phyloP scores from a whole-genome alignment of 2,797 vertebrate species.

The Pipistrellus nathusii region DNA sequence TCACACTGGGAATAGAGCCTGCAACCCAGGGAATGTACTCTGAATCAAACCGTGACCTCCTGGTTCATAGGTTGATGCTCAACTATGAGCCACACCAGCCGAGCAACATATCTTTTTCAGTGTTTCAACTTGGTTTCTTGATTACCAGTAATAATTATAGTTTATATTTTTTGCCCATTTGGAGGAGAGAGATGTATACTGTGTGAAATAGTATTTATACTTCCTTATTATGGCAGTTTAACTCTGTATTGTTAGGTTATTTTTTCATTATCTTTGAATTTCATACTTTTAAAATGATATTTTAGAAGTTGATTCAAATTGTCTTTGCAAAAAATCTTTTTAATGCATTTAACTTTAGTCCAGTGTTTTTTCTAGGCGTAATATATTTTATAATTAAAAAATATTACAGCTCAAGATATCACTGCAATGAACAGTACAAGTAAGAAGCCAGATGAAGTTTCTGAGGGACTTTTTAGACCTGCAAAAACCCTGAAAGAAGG shows the following conservation, averaged over 20 bases:
- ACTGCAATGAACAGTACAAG: slow-evolving; percentile 81
- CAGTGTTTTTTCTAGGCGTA: slow-evolving; percentile 4
- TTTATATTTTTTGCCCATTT: background rate
- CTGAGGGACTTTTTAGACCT: slow-evolving; percentile 92
- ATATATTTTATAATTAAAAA: slow-evolving; percentile 68
- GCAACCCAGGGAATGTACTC: too few relatives aligned
- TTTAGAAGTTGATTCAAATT: slow-evolving; percentile 48
- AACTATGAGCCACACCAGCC: too few relatives aligned
- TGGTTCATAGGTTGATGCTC: too few relatives aligned
- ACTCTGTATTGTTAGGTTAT: background rate
- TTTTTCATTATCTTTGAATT: slow-evolving; percentile 46
- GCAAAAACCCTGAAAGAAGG: slow-evolving; percentile 95
- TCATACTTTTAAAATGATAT: background rate
- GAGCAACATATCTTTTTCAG: background rate
- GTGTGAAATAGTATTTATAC: background rate
- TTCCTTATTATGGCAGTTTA: background rate
- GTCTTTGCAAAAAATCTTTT: background rate
- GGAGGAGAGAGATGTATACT: background rate
- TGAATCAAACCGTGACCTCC: too few relatives aligned
- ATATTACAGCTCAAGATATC: slow-evolving; percentile 80
- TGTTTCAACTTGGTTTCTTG: slow-evolving; percentile 26
- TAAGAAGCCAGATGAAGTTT: slow-evolving; percentile 90
- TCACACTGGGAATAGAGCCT: too few relatives aligned
- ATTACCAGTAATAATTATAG: background rate
- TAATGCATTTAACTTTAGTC: background rate